Evolutionary conservation across 2,797 vertebrate genomes (phyloP), one percentile per base, ranked within the genome.

Genomic region (Rhodeus uyekii): DNA sequence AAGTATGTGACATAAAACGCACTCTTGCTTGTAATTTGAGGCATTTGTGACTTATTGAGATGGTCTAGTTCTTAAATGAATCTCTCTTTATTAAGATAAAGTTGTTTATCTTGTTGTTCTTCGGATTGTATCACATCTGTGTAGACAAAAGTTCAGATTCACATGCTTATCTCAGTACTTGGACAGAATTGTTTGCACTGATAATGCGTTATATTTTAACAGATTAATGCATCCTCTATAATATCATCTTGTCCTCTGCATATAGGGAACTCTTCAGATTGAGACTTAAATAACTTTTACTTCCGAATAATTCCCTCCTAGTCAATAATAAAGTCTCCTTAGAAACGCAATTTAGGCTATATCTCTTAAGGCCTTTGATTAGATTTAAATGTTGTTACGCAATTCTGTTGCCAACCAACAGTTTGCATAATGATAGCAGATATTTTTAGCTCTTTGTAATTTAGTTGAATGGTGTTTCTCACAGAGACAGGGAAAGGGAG

Each of bases 361-460:
- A 63, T 63, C 67, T 77, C 38, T 32, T 80, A 58, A 72, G 67
- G 78, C 74, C 86, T 85, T 88, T 86, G 78, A 82, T 63, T 42
- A 34, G 78, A 76, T 82, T 71, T 53, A 61, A 80, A 58, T 69
- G 79, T 69, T 65, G 71, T 71, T 81, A 48, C n/a, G 27, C 58
- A 81, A 58, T 46, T 75, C 19, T 68, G 80, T 84, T 87, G 84
- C 84, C 80, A 78, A 75, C 78, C 74, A 80, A 86, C 85, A 71
- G 82, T 84, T 77, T 46, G 60, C 58, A 32, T 76, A 58, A 83
- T 78, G 50, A 64, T 60, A 24, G 60, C 36, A 22, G 55, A 16
- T 86, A 86, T 87, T 86, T 88, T 87, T 85, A 87, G 82, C 63
- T 65, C 22, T 73, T 76, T 42, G 77, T 83, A 48, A 87, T 85